These are phyloP conservation scores for Anodontia alba DNA, from an alignment of 2,888 invertebrate species.

Conservation along the genomic window DNA sequence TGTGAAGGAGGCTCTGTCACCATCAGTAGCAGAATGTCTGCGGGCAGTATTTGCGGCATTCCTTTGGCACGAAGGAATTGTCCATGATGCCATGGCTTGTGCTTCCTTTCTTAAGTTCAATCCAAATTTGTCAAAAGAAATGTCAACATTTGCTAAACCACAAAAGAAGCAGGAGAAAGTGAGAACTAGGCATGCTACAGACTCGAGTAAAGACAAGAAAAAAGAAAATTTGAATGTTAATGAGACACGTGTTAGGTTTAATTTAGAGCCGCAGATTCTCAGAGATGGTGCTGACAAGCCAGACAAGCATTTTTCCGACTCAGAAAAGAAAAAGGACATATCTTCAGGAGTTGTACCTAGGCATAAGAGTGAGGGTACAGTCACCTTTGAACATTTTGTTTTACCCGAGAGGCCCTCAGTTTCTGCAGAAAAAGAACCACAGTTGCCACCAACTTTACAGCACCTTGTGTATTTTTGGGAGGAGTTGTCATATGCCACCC, in stretches of 20 bases:
- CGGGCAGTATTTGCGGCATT: constrained; percentile 98
- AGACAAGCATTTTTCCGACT: constrained; percentile 62
- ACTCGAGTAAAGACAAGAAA: constrained; percentile 74
- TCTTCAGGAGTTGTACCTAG: too few relatives aligned
- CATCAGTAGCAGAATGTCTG: constrained; percentile 95
- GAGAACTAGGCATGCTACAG: constrained; percentile 77
- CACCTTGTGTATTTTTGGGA: constrained; percentile 96
- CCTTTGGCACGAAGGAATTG: constrained; percentile 98
- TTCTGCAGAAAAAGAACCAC: constrained; percentile 71
- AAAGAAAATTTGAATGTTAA: constrained; percentile 77
- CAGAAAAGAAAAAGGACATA: constrained; percentile 57
- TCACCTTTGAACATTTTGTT: constrained; percentile 60
- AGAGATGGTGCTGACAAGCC: constrained; percentile 58
- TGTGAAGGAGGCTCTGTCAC: constrained; percentile 94
- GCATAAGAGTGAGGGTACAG: constrained; percentile 73
- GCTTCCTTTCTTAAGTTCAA: constrained; percentile 97
- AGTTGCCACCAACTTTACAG: constrained; percentile 93
- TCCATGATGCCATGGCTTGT: constrained; percentile 99
- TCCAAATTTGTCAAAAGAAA: constrained; percentile 83
- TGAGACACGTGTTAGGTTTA: constrained; percentile 77
- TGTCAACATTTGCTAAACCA: constrained; percentile 77
- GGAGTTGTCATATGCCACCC: constrained; percentile 89
- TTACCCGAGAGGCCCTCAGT: constrained; percentile 53
- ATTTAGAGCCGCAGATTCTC: constrained; percentile 71
- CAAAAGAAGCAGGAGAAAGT: constrained; percentile 65